These are phyloP conservation scores for Zoanthus solanderi DNA, from an alignment of 92 coral and sea anemone species.

Conservation along the genomic window DNA sequence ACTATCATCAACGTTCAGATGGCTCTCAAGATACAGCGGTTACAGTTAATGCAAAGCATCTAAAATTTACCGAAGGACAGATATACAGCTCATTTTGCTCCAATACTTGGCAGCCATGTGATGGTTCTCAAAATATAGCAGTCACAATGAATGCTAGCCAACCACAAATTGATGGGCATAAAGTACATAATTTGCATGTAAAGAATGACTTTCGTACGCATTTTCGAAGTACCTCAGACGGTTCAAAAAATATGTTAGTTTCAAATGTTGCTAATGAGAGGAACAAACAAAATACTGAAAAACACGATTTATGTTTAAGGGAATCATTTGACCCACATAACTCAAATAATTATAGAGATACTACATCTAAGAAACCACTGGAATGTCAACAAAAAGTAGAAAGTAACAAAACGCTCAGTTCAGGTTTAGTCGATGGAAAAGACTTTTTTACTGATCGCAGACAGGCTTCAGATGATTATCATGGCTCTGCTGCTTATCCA, in stretches of 20 bases:
- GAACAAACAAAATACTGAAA: neutral
- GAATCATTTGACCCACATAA: neutral
- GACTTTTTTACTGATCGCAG: neutral
- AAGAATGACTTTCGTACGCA: neutral
- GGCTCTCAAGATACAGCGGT: neutral
- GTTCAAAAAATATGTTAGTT: neutral
- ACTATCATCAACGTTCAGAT: neutral
- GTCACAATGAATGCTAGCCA: neutral
- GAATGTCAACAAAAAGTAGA: neutral
- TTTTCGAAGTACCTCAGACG: neutral
- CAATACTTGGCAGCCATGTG: neutral
- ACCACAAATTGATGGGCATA: neutral
- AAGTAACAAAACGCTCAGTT: neutral
- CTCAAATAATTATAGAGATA: neutral
- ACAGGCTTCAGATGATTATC: conserved; percentile 15
- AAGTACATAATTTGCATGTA: neutral
- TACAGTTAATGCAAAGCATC: neutral
- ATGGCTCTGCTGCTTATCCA: neutral
- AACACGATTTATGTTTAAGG: neutral
- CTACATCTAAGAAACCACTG: neutral
- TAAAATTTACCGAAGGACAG: neutral
- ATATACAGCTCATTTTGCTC: neutral
- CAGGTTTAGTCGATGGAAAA: neutral
- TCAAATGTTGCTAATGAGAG: neutral
- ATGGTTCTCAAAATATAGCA: conserved; percentile 7